Base-by-base conservation (phyloP, 2,113 vertebrate genomes). In the Reinhardtius hippoglossoides region DNA sequence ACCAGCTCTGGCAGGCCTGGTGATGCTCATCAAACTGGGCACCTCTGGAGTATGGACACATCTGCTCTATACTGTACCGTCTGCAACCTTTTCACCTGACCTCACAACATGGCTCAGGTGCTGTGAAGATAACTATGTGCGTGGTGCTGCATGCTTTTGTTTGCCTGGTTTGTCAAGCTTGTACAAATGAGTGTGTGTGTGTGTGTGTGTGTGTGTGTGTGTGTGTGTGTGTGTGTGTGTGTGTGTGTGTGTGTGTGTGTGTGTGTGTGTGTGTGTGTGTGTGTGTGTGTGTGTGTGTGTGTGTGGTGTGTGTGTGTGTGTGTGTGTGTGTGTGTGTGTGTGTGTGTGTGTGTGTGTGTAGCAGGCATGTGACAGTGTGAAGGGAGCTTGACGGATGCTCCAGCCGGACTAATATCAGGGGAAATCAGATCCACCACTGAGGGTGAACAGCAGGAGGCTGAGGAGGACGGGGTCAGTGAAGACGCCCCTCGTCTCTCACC, bases 341-440 rank as follows among this genome's bases (percentile, higher is more conserved):
- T 52, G 8, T 44, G 72, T 3, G 14, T 48, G 20, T 20, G 59
- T 54, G 52, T 42, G 20, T 21, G 37, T 27, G 0, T 12, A 16
- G 57, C 46, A 42, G 73, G 70, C 24, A n/a, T 26, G 54, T 62
- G 80, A 73, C 77, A 44, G 69, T n/a, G 67, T 80, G 67, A 24
- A 8, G 21, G 37, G 78, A 67, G 71, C 63, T 76, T 89, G 89
- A 91, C 23, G 46, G 87, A 89, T 90, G 77, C 77, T 76, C 78
- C 69, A 55, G 77, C 59, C 31, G 66, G 52, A 59, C 76, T 87
- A 86, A 78, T 78, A 81, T 88, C 87, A 88, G 63, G 88, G 87
- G 87, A 88, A 89, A 88, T 90, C 82, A 90, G 62, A 85, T 81
- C 61, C 67, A 69, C 13, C 18, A 67, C 52, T 27, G 72, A 86